Evolutionary conservation across 92 coral and sea anemone genomes (phyloP), one percentile per base, ranked within the genome.

Genomic region (Ricordea florida): DNA sequence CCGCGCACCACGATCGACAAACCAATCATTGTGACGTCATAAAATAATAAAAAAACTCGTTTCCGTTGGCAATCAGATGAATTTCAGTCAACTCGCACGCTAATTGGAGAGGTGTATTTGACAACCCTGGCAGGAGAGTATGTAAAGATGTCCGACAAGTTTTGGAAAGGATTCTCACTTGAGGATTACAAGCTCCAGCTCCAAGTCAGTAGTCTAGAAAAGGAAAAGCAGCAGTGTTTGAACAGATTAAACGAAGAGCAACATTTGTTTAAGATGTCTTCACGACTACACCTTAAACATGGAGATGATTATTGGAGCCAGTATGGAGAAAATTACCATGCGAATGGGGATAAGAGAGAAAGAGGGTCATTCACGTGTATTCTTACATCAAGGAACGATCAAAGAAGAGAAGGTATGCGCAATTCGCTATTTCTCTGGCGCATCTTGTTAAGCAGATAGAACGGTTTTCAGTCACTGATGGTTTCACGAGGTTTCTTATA

Each of bases 191-290:
- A 79, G 40, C 79, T 82, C 8, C 88, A 83, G 25, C 64, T 77
- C 28, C 72, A 72, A 48, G 57, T 90, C 1, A 87, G 87, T 17
- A 73, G 37, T 45, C 17, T 90, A 31, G 92, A 90, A 29, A 87
- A 66, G 37, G 90, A 90, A 66, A 82, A 66, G 43, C 74, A 62
- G 29, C 96, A 90, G 35, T 85, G 84, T 11, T 50, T 90, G 15
- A 82, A 87, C 38, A 62, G 83, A 33, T 51, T 74, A 27, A 82
- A 75, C 11, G 92, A 86, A 43, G 90, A 90, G 7, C 51, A 59
- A 15, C 92, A 90, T 30, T 64, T 83, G 34, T 90, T 90, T 44
- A 87, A 87, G 59, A 87, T 90, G 92, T 90, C 96, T 1, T 74
- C 74, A 0, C 74, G 51, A 31, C 59, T 80, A 2, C 92, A 92